Base-by-base conservation (phyloP, 35 echinoderm and acorn worm species). In the Nesometra sesokonis region DNA sequence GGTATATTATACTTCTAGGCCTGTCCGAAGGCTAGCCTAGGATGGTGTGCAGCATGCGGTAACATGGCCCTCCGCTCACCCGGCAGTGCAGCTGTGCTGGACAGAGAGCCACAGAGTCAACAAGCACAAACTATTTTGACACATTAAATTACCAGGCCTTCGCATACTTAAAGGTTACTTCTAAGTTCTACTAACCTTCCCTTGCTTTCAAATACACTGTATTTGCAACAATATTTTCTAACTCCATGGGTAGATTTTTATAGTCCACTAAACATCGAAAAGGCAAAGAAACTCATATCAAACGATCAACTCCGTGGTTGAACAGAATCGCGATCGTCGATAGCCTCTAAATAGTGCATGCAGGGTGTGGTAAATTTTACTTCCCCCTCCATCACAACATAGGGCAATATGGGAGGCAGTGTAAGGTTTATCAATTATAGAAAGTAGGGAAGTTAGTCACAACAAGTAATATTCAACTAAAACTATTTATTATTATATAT, bases 221-320 rank as follows among this genome's bases (percentile, higher is more conserved):
- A 84, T 97, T 97, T 67, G 95, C 95, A 40, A 97, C 95, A 87
- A 97, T 97, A 97, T 97, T 97, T 97, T 97, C 95, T 85, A 97
- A 97, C 95, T 97, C 95, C 95, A 97, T 97, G 89, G 78, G 90
- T 92, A 5, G 78, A 81, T 83, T 67, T 67, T 67, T 67, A 67
- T 67, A 67, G 52, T 67, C 52, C 52, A 67, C 52, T 67, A 67
- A 67, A 19, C 52, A 67, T 19, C 52, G 52, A 67, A 67, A 67
- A 19, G 52, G 52, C 23, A 2, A 3, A 67, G 52, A 67, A 67
- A 67, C 52, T 13, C 52, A 67, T 67, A 67, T 67, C 52, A 67
- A 19, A 67, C 11, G 52, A 19, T 19, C 52, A 67, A 67, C 52
- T 67, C 23, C 52, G 52, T 67, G 52, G 52, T 67, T 67, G 52